Conservation (phyloP, 2,888 invertebrate species). For the Melieria crassipennis region DNA sequence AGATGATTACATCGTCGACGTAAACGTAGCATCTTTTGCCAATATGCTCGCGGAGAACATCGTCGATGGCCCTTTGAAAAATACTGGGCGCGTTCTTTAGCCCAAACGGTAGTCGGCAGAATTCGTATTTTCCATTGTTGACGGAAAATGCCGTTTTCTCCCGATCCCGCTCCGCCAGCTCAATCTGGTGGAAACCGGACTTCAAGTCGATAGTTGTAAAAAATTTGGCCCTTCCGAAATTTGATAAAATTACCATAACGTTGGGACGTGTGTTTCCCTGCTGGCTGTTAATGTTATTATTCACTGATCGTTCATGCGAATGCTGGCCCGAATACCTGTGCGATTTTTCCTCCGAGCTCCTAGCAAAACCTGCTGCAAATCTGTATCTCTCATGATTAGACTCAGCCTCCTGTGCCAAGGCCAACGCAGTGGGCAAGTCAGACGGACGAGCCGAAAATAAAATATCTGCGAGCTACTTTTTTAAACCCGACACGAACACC, state of each 20-base stretch:
- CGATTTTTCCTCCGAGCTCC: neutral
- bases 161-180: conserved; percentile 30
- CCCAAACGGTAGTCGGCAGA: conserved; percentile 34
- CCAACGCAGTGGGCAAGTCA: conserved; percentile 24
- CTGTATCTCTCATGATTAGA: neutral
- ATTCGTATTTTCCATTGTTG: conserved; percentile 34
- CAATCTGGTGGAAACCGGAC: conserved; percentile 39
- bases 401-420: conserved; percentile 28
- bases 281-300: too few species aligned
- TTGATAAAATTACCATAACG: conserved; percentile 24
- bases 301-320: neutral
- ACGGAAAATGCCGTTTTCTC: conserved; percentile 31
- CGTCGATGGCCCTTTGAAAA: conserved; percentile 36
- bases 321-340: conserved; percentile 5
- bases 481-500: conserved; percentile 25
- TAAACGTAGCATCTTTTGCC: conserved; percentile 10
- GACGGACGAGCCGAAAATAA: conserved; percentile 4
- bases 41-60: conserved; percentile 34
- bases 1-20: too few species aligned
- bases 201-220: conserved; percentile 28
- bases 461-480: neutral
- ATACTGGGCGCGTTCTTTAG: conserved; percentile 35
- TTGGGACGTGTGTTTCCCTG: conserved; percentile 4
- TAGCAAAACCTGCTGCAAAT: conserved; percentile 11
- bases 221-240: conserved; percentile 21